A percentile compares a stretch with the other conserved stretches of the same genome.
phyloP scores from a whole-genome alignment of 2,888 invertebrate genomes.

The Limnephilus auricula region DNA sequence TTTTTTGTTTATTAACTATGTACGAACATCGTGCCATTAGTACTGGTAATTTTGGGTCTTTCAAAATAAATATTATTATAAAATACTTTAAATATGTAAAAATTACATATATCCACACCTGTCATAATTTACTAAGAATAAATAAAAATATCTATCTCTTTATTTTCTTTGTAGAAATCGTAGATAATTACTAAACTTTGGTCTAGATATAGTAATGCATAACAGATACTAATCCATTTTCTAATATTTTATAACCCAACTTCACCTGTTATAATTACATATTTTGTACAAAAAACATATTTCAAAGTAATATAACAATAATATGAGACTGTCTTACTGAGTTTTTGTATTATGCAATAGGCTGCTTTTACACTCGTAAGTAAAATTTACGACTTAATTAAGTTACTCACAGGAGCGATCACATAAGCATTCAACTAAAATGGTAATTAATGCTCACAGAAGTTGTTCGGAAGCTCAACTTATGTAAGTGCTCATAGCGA shows the following conservation, averaged over 20 bases:
- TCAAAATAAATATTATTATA: not conserved
- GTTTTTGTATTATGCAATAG: not conserved
- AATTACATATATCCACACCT: not conserved
- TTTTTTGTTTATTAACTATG: not conserved
- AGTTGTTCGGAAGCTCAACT: too few relatives aligned
- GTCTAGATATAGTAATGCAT: not conserved
- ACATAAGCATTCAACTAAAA: too few relatives aligned
- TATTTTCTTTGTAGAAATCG: not conserved
- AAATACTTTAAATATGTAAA: not conserved
- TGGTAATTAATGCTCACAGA: too few relatives aligned
- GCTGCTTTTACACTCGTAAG: not conserved
- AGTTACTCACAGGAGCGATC: too few relatives aligned
- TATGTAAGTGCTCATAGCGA: too few relatives aligned
- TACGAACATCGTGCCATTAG: not conserved
- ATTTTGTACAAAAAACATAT: not conserved
- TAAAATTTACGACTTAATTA: too few relatives aligned
- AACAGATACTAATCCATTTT: not conserved
- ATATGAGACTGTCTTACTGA: not conserved
- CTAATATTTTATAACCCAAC: not conserved
- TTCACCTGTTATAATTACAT: not conserved
- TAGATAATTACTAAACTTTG: not conserved
- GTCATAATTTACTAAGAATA: too few relatives aligned
- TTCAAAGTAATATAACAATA: not conserved
- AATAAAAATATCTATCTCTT: not conserved
- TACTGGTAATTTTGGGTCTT: not conserved